Evolutionary conservation across 1,140 invertebrate species (phyloP), one percentile per base, ranked within the genome.

Genomic region (Tribolium madens): DNA sequence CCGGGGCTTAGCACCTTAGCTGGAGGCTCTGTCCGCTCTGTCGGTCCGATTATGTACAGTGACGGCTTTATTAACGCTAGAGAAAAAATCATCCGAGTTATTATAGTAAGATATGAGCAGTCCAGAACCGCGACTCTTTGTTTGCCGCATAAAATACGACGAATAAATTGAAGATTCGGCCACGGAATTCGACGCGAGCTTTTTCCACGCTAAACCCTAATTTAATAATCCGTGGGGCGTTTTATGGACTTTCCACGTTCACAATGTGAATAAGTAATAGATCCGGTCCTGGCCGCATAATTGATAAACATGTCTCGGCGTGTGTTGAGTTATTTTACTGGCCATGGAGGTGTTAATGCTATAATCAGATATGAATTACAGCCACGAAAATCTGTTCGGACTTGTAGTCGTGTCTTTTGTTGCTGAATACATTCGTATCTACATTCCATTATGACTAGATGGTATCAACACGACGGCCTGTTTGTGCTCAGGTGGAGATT

Each of bases 51-150:
- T 79, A 79, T 77, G 47, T 52, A 72, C 68, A 76, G 69, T 79
- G 78, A 79, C 78, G 78, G 78, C 78, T 79, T 77, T 79, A 79
- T 79, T 79, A 79, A 79, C 53, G 48, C 21, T 18, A 73, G 33
- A 57, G 69, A 76, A 78, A 47, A 78, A 78, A 78, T 76, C 69
- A 52, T 50, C 18, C 68, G 75, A 76, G 68, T 76, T 76, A 76
- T 76, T 76, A 76, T 72, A 64, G 17, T 76, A 76, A 76, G 75
- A 72, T 64, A 64, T 33, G 57, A 64, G 18, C 26, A 18, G 57
- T 64, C 26, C 57, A 64, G 57, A 64, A 64, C 57, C 57, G 57
- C 57, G 57, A 64, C 57, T 64, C 69, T 71, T 71, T 71, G 69
- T 71, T 47, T 71, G 57, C 57, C 21, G 57, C 9, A 13, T 64